These are phyloP conservation scores for Stenolophus ochropezus DNA, from an alignment of 2,888 invertebrate genomes.

Conservation along the genomic window DNA sequence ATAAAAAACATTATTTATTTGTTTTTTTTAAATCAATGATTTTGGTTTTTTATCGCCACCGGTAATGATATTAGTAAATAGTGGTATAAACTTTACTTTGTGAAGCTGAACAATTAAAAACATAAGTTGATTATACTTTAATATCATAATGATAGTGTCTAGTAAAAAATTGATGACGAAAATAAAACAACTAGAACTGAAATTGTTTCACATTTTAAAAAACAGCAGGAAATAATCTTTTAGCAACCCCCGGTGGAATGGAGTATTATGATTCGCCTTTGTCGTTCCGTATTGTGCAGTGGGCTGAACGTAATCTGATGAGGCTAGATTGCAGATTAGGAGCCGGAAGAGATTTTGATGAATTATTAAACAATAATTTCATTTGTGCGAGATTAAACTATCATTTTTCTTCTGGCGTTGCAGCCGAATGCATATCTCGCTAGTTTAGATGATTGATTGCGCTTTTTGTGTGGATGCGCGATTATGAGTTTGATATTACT, in stretches of 20 bases:
- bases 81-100: no score
- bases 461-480: neutral
- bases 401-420: neutral
- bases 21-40: no score
- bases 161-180: neutral
- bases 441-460: neutral
- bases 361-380: neutral
- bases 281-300: neutral
- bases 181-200: neutral
- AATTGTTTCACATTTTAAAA: neutral
- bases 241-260: neutral
- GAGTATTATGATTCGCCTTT: neutral
- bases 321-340: neutral
- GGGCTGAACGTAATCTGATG: neutral
- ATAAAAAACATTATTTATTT: no score
- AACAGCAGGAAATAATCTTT: neutral
- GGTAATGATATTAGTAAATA: no score
- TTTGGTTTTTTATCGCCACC: no score
- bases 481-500: neutral
- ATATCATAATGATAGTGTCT: no score
- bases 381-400: neutral
- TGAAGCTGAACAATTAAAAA: no score
- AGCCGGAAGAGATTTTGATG: neutral
- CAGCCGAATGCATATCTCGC: neutral
- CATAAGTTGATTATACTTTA: no score